Evolutionary conservation across 2,888 invertebrate genomes (phyloP), one percentile per base, ranked within the genome.

Genomic region (Pollenia angustigena): DNA sequence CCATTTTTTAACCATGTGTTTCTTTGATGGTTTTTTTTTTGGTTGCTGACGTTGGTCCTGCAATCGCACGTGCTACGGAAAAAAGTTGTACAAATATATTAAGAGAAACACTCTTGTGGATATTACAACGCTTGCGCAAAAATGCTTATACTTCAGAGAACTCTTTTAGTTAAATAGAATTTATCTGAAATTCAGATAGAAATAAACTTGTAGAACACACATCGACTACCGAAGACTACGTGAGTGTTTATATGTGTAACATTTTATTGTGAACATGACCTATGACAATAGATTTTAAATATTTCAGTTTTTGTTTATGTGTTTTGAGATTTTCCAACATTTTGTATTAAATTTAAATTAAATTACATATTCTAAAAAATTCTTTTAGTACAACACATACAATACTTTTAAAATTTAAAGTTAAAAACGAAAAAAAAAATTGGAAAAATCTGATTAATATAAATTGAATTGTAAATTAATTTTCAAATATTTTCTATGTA

Each of bases 1-100:
- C n/a, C 69, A 62, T 66, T 81, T 87, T 81, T 85, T 85, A 68
- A 54, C 72, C 69, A 84, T 87, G 58, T 84, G 82, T 82, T 82
- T 74, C 52, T 58, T 75, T 76, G 60, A 16, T 46, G 54, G 1
- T 18, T 4, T 46, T 32, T 40, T 71, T 81, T 62, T 46, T 11
- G 12, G 52, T 72, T 68, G 14, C 16, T 62, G 44, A 9, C 46
- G n/a, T 50, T 60, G 58, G 69, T 74, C 32, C 66, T 76, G 50
- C 42, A 66, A 54, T 54, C 42, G 80, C 87, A 87, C 87, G 87
- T 87, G 87, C 74, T 75, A 58, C 72, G 32, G 60, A 68, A 58
- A 18, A 42, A 18, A 16, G 14, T 54, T 23, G 32, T 32, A 9
- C 54, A 14, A 4, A 14, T 32, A 64, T 48, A 18, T 40, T n/a